Percentiles rank a stretch among this genome's conserved stretches.
These are phyloP conservation scores for Acrossocheilus wenchowensis DNA, from an alignment of 2,797 vertebrate species.

Conservation along the genomic window DNA sequence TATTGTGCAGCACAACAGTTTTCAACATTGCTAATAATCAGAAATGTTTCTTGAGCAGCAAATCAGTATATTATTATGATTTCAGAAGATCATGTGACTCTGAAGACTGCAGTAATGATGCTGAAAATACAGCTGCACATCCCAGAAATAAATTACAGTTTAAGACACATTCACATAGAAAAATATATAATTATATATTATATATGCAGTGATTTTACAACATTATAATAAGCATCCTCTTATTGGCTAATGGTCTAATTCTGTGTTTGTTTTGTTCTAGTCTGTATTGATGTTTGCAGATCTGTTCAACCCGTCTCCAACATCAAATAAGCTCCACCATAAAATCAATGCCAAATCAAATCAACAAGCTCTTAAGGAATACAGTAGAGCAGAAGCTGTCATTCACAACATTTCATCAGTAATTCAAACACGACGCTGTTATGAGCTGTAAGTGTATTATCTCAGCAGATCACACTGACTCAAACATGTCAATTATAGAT, in stretches of 20 bases:
- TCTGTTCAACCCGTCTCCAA: not conserved
- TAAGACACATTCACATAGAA: too few relatives aligned
- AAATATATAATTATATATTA: too few relatives aligned
- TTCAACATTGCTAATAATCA: not conserved
- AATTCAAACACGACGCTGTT: not conserved
- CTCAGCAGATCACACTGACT: not conserved
- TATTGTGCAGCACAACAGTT: not conserved
- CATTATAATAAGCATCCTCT: not conserved
- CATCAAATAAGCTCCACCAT: not conserved
- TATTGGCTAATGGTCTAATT: not conserved
- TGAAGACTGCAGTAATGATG: not conserved
- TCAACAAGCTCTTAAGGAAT: not conserved
- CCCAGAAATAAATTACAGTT: too few relatives aligned
- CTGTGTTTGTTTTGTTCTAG: not conserved
- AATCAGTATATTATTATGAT: not conserved
- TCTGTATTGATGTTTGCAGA: not conserved
- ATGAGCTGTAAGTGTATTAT: not conserved
- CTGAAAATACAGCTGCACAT: not conserved
- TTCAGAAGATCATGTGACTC: too few relatives aligned
- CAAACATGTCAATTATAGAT: conserved; percentile 24
- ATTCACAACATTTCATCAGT: not conserved
- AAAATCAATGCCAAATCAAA: not conserved
- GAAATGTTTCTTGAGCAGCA: too few relatives aligned
- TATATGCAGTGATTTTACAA: not conserved
- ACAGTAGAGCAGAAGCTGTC: not conserved